phyloP scores from a whole-genome alignment of 2,888 invertebrate genomes.

The Archips xylosteana region DNA sequence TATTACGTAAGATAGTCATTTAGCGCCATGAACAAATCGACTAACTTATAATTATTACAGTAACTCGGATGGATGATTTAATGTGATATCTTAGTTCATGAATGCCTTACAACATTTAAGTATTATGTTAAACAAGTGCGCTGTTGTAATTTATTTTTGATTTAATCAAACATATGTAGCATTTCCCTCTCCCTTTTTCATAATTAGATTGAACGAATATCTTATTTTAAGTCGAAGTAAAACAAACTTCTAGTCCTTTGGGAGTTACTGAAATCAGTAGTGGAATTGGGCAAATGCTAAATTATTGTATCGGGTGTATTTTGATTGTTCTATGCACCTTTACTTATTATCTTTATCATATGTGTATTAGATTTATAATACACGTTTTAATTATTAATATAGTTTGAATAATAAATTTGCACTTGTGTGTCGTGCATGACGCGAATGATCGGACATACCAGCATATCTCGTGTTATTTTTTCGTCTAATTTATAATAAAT shows the following conservation, averaged over 20 bases:
- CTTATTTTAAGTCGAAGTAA: not conserved
- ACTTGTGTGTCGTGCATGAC: not conserved
- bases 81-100: slow-evolving; percentile 19
- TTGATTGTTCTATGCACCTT: slow-evolving; percentile 19
- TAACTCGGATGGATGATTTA: slow-evolving; percentile 30
- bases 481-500: slow-evolving; percentile 18
- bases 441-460: not conserved
- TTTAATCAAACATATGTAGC: slow-evolving; percentile 24
- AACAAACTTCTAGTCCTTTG: not conserved
- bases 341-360: slow-evolving; percentile 7
- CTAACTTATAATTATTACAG: slow-evolving; percentile 28
- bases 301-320: slow-evolving; percentile 9
- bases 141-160: slow-evolving; percentile 30
- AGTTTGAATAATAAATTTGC: slow-evolving; percentile 15
- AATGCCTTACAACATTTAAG: slow-evolving; percentile 33
- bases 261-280: not conserved
- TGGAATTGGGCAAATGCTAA: slow-evolving; percentile 20
- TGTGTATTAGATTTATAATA: slow-evolving; percentile 9
- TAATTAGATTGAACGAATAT: slow-evolving; percentile 26
- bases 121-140: slow-evolving; percentile 23
- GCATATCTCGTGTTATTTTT: slow-evolving; percentile 12
- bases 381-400: slow-evolving; percentile 13
- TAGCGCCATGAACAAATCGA: slow-evolving; percentile 39
- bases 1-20: slow-evolving; percentile 31
- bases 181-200: slow-evolving; percentile 7